These are phyloP conservation scores for Apodemia mormo DNA, from an alignment of 2,888 invertebrate genomes.

Conservation along the genomic window DNA sequence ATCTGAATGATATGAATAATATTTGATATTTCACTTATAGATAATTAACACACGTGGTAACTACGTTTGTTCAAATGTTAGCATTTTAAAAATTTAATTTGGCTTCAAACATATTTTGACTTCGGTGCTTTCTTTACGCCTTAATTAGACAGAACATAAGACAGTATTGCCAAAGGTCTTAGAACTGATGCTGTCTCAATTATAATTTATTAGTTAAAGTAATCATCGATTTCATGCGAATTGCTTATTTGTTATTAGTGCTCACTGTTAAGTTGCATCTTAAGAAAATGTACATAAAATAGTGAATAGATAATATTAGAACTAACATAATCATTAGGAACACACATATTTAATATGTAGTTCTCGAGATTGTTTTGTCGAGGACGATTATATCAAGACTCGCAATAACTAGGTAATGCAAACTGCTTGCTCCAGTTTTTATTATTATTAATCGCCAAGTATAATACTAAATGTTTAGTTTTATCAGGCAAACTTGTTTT, in stretches of 20 bases:
- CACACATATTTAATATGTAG: slow-evolving; percentile 68
- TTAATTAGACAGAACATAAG: slow-evolving; percentile 61
- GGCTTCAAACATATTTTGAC: slow-evolving; percentile 49
- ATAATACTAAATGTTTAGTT: too few relatives aligned
- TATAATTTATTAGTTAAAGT: slow-evolving; percentile 36
- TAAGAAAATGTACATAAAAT: slow-evolving; percentile 30
- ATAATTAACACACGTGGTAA: slow-evolving; percentile 56
- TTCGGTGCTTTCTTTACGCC: slow-evolving; percentile 76
- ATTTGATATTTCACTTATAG: slow-evolving; percentile 82
- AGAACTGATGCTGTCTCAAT: slow-evolving; percentile 66
- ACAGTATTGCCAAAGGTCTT: slow-evolving; percentile 79
- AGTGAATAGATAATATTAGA: slow-evolving; percentile 53
- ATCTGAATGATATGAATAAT: slow-evolving; percentile 83
- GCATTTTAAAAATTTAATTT: slow-evolving; percentile 28
- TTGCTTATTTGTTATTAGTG: slow-evolving; percentile 40
- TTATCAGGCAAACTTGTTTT: too few relatives aligned
- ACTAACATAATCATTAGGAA: slow-evolving; percentile 71
- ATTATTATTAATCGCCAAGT: too few relatives aligned
- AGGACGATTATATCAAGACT: neutral
- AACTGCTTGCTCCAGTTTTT: neutral
- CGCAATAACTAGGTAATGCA: neutral
- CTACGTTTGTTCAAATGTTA: slow-evolving; percentile 58
- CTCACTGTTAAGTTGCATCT: slow-evolving; percentile 39
- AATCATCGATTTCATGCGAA: slow-evolving; percentile 40
- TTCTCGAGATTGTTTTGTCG: slow-evolving; percentile 38